Base-by-base conservation (phyloP, 2,888 invertebrate species). In the Latrodectus elegans region DNA sequence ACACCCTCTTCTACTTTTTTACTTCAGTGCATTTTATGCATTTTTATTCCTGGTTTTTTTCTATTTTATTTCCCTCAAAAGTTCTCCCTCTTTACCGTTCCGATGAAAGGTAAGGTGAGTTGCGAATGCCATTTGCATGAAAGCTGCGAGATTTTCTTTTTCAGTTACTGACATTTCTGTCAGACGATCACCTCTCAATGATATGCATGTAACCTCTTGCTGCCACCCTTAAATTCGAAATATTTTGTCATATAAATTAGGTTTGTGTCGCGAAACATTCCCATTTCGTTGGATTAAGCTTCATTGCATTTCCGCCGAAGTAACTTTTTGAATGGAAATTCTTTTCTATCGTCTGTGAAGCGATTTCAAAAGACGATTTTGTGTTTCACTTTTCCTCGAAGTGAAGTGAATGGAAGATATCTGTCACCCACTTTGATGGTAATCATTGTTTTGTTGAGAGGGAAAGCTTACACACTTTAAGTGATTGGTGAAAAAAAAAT, bases 141-240 rank as follows among this genome's bases (percentile, higher is more conserved):
- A 60, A 60, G 60, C 38, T 60, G 60, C 10, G 60, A n/a, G n/a
- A 60, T 60, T 60, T 60, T 60, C 60, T 60, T 60, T 60, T 60
- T 60, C 60, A n/a, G 60, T 60, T 60, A 60, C 60, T 60, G 60
- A 60, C 60, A 60, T 60, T 60, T 60, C 60, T 60, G 60, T 60
- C 60, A 60, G 60, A 60, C 60, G 60, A 60, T 60, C 60, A 60
- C 60, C 60, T 60, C 12, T 60, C 60, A 60, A 60, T 60, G 60
- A 60, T 60, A 60, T 60, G 60, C 60, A 60, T 60, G 60, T 60
- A 60, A 60, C 60, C 11, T 60, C 38, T 38, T 60, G 14, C 60
- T 15, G 12, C 60, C n/a, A 15, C 12, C 60, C 12, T 60, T 15
- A 60, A 60, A 60, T 60, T 60, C 60, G 60, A 60, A 60, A 60